Evolutionary conservation across 2,113 vertebrate species (phyloP), one percentile per base, ranked within the genome.

Genomic region (Neolamprologus sp.): DNA sequence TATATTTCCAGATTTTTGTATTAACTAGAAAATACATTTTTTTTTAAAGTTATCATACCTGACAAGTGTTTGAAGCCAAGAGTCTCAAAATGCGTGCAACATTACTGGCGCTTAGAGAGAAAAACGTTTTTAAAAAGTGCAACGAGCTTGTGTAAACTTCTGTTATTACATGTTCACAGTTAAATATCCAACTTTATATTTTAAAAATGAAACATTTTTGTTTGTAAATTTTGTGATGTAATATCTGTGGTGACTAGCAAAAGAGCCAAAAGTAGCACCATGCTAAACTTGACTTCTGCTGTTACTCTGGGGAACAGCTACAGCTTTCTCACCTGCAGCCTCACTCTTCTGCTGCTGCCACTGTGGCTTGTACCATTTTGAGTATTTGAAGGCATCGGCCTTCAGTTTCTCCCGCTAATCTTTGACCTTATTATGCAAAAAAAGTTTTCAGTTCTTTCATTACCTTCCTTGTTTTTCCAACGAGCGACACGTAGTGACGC

Each of bases 401-500:
- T 23, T 23, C 65, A 71, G 65, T 42, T 71, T 42, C 65, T 14
- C n/a, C 65, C 9, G n/a, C 17, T 37, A n/a, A 37, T 65, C 60
- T 65, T 71, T 71, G 35, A 40, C 12, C n/a, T 71, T 42, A 4
- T 1, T 9, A 23, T 71, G n/a, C 5, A 65, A 23, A 42, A 71
- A 42, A 23, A 4, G 37, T 71, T 71, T 42, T 16, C 37, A 71
- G 12, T 42, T 42, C n/a, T 23, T 71, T 42, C 65, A 71, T 71
- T 42, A 3, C n/a, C n/a, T 16, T 3, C 35, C 37, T 42, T 42
- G n/a, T 14, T 71, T 71, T 42, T 71, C 37, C 12, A 71, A 21
- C 7, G 0, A 42, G 3, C 12, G 1, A 42, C 65, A 14, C 7
- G 4, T 8, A 2, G n/a, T 71, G 63, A 71, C 3, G 3, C 12